Percentiles rank a stretch among this genome's conserved stretches.
These are phyloP conservation scores for Periophthalmus magnuspinnatus DNA, from an alignment of 2,797 vertebrate species.

Conservation along the genomic window DNA sequence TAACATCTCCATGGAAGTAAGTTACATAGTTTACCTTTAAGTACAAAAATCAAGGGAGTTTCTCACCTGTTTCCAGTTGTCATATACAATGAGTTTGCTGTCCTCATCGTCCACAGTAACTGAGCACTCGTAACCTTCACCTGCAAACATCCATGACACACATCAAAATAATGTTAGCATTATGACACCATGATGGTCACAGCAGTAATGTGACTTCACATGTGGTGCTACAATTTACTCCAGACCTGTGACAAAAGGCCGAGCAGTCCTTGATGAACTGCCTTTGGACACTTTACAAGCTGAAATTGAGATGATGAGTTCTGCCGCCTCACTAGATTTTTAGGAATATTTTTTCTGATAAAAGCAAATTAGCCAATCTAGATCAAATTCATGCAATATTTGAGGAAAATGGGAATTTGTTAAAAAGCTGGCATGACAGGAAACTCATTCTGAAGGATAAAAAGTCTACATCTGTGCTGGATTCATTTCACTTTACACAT, in stretches of 20 bases:
- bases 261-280: not conserved
- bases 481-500: not conserved
- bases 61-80: slow-evolving; percentile 92
- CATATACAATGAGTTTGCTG: slow-evolving; percentile 85
- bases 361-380: not conserved
- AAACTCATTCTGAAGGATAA: not conserved
- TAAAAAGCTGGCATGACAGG: not conserved
- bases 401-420: not conserved
- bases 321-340: not conserved
- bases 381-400: not conserved
- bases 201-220: not conserved
- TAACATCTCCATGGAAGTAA: too few relatives aligned
- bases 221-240: not conserved
- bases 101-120: slow-evolving; percentile 89
- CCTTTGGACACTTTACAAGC: slow-evolving; percentile 1
- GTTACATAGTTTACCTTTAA: too few relatives aligned
- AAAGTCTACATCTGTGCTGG: not conserved
- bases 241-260: not conserved
- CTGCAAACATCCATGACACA: slow-evolving; percentile 61
- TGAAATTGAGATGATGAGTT: not conserved
- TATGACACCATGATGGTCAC: not conserved
- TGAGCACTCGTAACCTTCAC: slow-evolving; percentile 84
- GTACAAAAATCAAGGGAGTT: not conserved
- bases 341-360: not conserved
- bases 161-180: slow-evolving; percentile 10